Evolutionary conservation across 2,888 invertebrate species (phyloP), one percentile per base, ranked within the genome.

Genomic region (Tethea ocularis): DNA sequence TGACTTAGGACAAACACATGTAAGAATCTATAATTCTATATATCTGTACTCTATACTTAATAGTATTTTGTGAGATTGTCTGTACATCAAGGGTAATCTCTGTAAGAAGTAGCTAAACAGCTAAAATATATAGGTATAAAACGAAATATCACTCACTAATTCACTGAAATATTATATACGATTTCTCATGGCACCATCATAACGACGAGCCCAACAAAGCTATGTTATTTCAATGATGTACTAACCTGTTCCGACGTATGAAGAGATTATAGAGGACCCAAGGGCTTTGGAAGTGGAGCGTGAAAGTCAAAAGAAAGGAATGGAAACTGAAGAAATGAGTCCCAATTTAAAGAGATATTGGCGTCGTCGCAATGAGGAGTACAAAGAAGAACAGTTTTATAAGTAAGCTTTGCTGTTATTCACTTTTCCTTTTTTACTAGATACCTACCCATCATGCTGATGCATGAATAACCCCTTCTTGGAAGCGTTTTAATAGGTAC

Each of bases 381-480:
- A 62, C 1, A 89, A 88, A 51, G 89, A 91, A 60, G 89, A 91
- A 62, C 76, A 86, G 53, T 91, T 89, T 62, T 88, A 86, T 66
- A 77, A 72, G 91, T 88, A 56, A 77, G 76, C 56, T 29, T n/a
- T 11, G 46, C 51, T n/a, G 51, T 26, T 41, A 6, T 58, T 5
- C 26, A 80, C 78, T 58, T 71, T 75, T 52, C 23, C 17, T 41
- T 1, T 38, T n/a, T 15, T 41, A 17, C 13, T n/a, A n/a, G n/a
- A n/a, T n/a, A n/a, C n/a, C n/a, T n/a, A n/a, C n/a, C 11, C 33
- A 36, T 36, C 11, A 36, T 26, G 7, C 5, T 26, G 5, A 33
- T 7, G 10, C 33, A 1, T 7, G 33, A 10, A 8, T 3, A 26
- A 26, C 4, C 4, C 26, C 26, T 26, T 3, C 3, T 26, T 26